These are phyloP conservation scores for Tupaia chinensis DNA, from an alignment of 2,113 vertebrate species.

Conservation along the genomic window DNA sequence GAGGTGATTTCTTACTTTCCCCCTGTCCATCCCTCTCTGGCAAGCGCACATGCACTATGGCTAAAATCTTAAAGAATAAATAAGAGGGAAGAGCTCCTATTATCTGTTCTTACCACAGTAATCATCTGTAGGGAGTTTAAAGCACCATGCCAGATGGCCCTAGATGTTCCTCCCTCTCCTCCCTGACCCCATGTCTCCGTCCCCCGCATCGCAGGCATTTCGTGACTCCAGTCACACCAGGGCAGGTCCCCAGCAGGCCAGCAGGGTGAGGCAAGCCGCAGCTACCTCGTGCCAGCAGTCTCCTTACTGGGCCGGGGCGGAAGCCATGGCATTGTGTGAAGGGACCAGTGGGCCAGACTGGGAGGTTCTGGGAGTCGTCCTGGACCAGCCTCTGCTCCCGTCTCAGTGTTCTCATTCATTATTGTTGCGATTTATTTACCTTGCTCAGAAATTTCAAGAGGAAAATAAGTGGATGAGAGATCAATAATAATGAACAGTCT, in stretches of 20 bases:
- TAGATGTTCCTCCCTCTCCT: neutral
- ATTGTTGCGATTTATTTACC: conserved; percentile 69
- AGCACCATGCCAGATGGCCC: neutral
- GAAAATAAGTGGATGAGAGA: conserved; percentile 70
- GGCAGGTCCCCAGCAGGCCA: too few species aligned
- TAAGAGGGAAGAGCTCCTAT: neutral
- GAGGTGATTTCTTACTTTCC: too few species aligned
- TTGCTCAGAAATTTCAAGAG: conserved; percentile 76
- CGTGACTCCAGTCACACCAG: fast-evolving
- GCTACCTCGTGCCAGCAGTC: fast-evolving
- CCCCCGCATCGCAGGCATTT: neutral
- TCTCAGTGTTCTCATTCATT: neutral
- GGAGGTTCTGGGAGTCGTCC: fast-evolving
- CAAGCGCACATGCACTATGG: too few species aligned
- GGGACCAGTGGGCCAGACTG: too few species aligned
- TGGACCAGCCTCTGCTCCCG: fast-evolving
- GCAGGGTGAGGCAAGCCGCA: neutral
- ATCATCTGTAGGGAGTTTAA: neutral
- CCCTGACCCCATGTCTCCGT: neutral
- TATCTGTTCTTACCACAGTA: neutral
- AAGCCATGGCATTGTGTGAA: too few species aligned
- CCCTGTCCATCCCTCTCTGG: too few species aligned
- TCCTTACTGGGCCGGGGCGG: too few species aligned
- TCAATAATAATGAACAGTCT: conserved; percentile 81
- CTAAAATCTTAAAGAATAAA: too few species aligned